These are phyloP conservation scores for Phymanthus crucifer DNA, from an alignment of 92 coral and sea anemone genomes.

Conservation along the genomic window DNA sequence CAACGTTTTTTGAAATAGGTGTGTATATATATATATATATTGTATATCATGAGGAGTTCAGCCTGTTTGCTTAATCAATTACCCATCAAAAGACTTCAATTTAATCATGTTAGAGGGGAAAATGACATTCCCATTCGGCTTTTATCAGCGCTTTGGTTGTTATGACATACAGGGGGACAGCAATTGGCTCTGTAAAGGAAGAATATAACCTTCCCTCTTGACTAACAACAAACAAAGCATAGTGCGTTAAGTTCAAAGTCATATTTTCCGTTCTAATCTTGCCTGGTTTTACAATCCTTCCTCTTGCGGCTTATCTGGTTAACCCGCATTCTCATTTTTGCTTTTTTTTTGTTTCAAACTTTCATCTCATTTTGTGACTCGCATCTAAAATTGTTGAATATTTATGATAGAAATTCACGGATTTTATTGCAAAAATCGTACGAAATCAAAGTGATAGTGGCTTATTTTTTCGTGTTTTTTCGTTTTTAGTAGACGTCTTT, in stretches of 20 bases:
- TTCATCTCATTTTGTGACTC: no score
- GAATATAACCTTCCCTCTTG: background rate
- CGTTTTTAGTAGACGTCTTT: background rate
- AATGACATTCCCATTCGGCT: background rate
- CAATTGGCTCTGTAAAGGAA: background rate
- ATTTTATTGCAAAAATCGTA: background rate
- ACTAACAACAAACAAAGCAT: background rate
- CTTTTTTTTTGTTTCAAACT: no score
- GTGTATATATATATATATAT: no score
- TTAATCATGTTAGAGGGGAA: background rate
- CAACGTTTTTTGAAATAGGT: no score
- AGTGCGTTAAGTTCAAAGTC: no score
- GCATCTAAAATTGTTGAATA: no score
- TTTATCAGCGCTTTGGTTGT: background rate
- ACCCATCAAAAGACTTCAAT: background rate
- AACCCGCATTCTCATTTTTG: no score
- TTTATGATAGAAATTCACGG: background rate
- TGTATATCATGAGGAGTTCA: background rate
- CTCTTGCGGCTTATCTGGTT: no score
- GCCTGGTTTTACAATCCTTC: background rate
- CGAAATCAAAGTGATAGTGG: background rate
- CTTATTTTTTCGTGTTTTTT: background rate
- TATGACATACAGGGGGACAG: background rate
- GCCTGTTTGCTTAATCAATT: slow-evolving; percentile 13
- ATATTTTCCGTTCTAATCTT: background rate